Evolutionary conservation across 2,113 vertebrate genomes (phyloP), one percentile per base, ranked within the genome.

Genomic region (Danionella cerebrum): DNA sequence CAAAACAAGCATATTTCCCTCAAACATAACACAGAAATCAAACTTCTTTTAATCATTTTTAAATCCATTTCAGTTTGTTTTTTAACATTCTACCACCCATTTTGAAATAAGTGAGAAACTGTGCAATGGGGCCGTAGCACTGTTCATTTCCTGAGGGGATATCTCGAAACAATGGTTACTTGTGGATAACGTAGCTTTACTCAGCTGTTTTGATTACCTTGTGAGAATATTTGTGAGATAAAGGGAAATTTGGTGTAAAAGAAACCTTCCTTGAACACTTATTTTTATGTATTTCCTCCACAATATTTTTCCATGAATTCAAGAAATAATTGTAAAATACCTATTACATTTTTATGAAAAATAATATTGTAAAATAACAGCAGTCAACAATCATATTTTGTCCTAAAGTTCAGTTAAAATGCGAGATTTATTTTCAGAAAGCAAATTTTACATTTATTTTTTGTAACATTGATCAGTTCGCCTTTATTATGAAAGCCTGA

Each of bases 161-260:
- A 84, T 83, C 72, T 74, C 74, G 78, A 72, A 29, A 73, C 81
- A 78, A 81, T 77, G 69, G 71, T 79, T 73, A 66, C 72, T 69
- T 81, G 70, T 79, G 83, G 78, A 45, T 62, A 72, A 78, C 52
- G 64, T 77, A 77, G 78, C 59, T 77, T 81, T 75, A 78, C 73
- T 82, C 16, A 75, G 71, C 78, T 85, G 80, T 86, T 86, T 71
- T 58, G 47, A 62, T 62, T 53, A 27, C 54, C 27, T 63, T 50
- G 62, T 33, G 57, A 38, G 72, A 59, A 69, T 64, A 59, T 59
- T 69, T 74, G 59, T 64, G 48, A 41, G 62, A 63, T 55, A 57
- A 51, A 69, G 71, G 21, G 39, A 69, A 69, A 72, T 69, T 29
- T 70, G 11, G 74, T 71, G 73, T 83, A 78, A 67, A 80, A 71